Evolutionary conservation across 1,140 invertebrate genomes (phyloP), one percentile per base, ranked within the genome.

Genomic region (Melitaea cinxia): DNA sequence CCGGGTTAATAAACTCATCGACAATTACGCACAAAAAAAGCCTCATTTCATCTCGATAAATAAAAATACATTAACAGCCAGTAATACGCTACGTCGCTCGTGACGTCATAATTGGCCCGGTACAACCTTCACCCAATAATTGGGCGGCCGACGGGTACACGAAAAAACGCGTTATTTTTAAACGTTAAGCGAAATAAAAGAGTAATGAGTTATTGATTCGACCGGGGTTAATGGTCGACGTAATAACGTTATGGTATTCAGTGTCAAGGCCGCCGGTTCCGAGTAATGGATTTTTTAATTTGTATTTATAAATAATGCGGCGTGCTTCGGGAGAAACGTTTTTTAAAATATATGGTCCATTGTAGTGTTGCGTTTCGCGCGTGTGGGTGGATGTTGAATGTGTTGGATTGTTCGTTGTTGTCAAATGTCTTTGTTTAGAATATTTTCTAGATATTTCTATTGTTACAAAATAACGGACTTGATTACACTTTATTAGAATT

Each of bases 131-230:
- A 78, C 78, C 78, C 78, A 76, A 77, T 80, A 80, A 80, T 78
- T 78, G 78, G 70, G 39, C 39, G 70, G 68, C 78, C 73, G 78
- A 72, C 77, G 70, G 66, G 68, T 65, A 69, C 71, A 75, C 70
- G 77, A 79, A 79, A 80, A 80, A 80, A 80, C 74, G 73, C 75
- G 78, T 77, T 80, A 80, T 80, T 80, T 78, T 80, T 80, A 80
- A 78, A 76, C 76, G 76, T 76, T 77, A 78, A 80, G 74, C 78
- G 78, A 80, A 80, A 80, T 80, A 80, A 81, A 81, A 81, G 78
- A 78, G 78, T 81, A 81, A 81, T 81, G 78, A 81, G 78, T 81
- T 81, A 81, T 81, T 81, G 78, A 81, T 81, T 79, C 78, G 75
- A 56, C 67, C 68, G 67, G 78, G 76, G 76, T 78, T 75, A 81